phyloP scores from a whole-genome alignment of 2,797 vertebrate species.

The Denticeps clupeoides region DNA sequence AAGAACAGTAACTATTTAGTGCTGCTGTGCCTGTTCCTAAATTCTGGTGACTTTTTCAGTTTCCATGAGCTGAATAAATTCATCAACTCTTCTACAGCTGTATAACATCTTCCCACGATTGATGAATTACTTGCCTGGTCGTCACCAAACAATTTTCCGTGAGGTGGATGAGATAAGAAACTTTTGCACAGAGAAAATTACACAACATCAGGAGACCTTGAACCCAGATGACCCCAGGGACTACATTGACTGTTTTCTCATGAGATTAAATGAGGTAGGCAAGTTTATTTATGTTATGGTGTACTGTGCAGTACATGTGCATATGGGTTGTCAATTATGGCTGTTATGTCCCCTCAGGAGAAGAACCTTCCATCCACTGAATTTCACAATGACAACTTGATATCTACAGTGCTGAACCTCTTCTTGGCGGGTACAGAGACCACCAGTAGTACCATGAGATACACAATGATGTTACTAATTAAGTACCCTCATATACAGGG shows the following conservation, averaged over 20 bases:
- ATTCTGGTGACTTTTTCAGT: no score
- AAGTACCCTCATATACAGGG: slow-evolving; percentile 61
- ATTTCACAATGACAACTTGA: slow-evolving; percentile 54
- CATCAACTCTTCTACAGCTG: slow-evolving; percentile 31
- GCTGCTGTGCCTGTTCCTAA: no score
- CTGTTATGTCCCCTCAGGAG: slow-evolving; percentile 39
- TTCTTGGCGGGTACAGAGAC: slow-evolving; percentile 58
- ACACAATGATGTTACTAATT: slow-evolving; percentile 51
- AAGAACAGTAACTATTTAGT: no score
- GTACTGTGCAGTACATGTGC: no score
- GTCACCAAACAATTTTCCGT: slow-evolving; percentile 20
- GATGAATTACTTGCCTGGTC: slow-evolving; percentile 45
- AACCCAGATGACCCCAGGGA: slow-evolving; percentile 43
- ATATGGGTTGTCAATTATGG: no score
- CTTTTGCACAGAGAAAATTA: slow-evolving; percentile 42
- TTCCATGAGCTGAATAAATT: no score
- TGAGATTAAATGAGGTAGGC: slow-evolving; percentile 46
- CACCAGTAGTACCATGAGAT: slow-evolving; percentile 55
- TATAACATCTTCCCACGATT: slow-evolving; percentile 49
- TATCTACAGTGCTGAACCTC: slow-evolving; percentile 50
- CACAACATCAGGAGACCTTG: slow-evolving; percentile 45
- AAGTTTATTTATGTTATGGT: no score
- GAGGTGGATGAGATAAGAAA: slow-evolving; percentile 26
- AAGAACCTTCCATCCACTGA: slow-evolving; percentile 45
- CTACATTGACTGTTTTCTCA: slow-evolving; percentile 60